These are phyloP conservation scores for Anas acuta DNA, from an alignment of 2,797 vertebrate species.

Conservation along the genomic window DNA sequence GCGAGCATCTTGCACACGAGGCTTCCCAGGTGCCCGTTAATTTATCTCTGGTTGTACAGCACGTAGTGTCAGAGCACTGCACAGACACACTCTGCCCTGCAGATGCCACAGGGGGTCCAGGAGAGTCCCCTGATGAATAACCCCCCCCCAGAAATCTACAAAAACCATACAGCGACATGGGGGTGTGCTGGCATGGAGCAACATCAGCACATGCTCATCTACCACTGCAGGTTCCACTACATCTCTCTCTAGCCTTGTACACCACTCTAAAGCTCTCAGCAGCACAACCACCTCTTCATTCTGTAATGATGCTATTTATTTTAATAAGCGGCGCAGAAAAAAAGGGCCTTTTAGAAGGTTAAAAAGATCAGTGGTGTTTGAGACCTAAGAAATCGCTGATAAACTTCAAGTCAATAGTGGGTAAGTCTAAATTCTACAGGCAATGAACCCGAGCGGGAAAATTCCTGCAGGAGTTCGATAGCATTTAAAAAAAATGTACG, in stretches of 20 bases:
- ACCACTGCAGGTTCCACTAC: background rate
- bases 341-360: constrained; percentile 54
- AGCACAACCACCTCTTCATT: constrained; percentile 20
- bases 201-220: background rate
- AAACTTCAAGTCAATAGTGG: constrained; percentile 66
- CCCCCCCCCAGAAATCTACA: background rate
- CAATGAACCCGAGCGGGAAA: constrained; percentile 49
- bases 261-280: constrained; percentile 48
- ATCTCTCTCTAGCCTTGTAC: constrained; percentile 59
- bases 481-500: constrained; percentile 13
- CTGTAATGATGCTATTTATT: constrained; percentile 68
- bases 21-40: background rate
- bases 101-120: background rate
- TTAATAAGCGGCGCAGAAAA: constrained; percentile 55
- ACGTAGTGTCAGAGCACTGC: background rate
- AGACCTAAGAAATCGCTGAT: constrained; percentile 65
- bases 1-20: background rate
- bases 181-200: background rate
- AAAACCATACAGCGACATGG: background rate
- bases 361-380: constrained; percentile 70
- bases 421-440: constrained; percentile 69
- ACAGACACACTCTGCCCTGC: no score
- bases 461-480: constrained; percentile 38
- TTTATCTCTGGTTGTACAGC: background rate
- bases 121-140: background rate